These are phyloP conservation scores for Salvelinus fontinalis DNA, from an alignment of 2,113 vertebrate species.

Conservation along the genomic window DNA sequence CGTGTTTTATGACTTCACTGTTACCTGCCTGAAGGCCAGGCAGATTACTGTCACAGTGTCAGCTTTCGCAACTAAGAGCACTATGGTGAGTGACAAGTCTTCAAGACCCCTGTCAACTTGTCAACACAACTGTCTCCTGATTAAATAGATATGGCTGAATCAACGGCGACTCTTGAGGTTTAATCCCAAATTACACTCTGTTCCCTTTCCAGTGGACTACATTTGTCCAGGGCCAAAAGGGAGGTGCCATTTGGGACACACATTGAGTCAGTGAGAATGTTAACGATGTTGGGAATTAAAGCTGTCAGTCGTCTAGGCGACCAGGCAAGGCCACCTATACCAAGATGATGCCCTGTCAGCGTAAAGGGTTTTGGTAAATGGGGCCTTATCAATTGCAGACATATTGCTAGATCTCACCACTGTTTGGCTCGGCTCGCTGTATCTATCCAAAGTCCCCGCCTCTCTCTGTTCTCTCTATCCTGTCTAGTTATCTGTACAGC, in stretches of 20 bases:
- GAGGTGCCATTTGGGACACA: no score
- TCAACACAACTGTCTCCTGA: no score
- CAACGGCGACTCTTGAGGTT: no score
- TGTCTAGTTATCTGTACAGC: not conserved
- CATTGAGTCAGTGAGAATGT: not conserved
- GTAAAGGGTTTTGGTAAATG: slow-evolving; percentile 56
- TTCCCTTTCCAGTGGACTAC: not conserved
- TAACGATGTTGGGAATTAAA: slow-evolving; percentile 21
- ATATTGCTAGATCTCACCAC: slow-evolving; percentile 51
- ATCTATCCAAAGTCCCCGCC: slow-evolving; percentile 47
- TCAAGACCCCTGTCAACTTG: no score
- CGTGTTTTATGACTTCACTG: not conserved
- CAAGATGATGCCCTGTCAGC: slow-evolving; percentile 44
- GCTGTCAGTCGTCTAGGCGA: slow-evolving; percentile 15
- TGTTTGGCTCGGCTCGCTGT: slow-evolving; percentile 34
- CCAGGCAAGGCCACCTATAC: slow-evolving; percentile 1
- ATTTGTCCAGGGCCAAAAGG: not conserved
- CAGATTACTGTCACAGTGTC: slow-evolving; percentile 10
- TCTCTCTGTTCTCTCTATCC: not conserved
- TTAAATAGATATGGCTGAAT: no score
- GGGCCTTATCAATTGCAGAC: slow-evolving; percentile 54
- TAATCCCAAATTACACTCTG: not conserved
- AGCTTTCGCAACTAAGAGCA: not conserved
- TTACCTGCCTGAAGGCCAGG: slow-evolving; percentile 3
- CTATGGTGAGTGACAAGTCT: not conserved